Evolutionary conservation across 1,140 invertebrate genomes (phyloP).

Genomic region (Apis mellifera): DNA sequence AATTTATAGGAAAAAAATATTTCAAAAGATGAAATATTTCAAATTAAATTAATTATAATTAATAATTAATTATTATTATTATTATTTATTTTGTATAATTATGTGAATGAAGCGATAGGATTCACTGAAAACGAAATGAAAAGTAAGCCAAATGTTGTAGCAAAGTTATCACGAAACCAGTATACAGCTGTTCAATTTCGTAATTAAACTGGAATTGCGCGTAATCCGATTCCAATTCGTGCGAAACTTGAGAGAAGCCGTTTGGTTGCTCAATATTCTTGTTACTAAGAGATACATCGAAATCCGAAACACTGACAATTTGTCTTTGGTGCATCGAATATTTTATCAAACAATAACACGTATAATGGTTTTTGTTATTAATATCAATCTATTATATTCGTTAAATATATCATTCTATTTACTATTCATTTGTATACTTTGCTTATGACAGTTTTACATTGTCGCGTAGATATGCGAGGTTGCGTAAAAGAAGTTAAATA

Average conservation of each 20-base stretch:
- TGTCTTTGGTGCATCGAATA: not conserved
- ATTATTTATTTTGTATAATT: not conserved
- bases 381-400: not conserved
- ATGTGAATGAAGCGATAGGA: not conserved
- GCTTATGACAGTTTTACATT: not conserved
- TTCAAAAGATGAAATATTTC: too few species aligned
- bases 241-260: conserved; percentile 41
- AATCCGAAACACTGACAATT: not conserved
- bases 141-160: not conserved
- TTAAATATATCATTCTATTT: not conserved
- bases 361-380: not conserved
- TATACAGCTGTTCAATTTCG: conserved; percentile 44
- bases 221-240: conserved; percentile 54
- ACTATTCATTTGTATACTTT: not conserved
- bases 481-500: conserved; percentile 29
- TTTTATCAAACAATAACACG: not conserved
- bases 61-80: not conserved
- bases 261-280: conserved; percentile 41
- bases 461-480: not conserved
- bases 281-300: not conserved
- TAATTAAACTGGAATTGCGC: conserved; percentile 48
- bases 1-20: too few species aligned
- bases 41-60: too few species aligned
- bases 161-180: conserved; percentile 27
- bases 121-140: not conserved